These are phyloP conservation scores for Smithornis capensis DNA, from an alignment of 2,113 vertebrate genomes.

Conservation along the genomic window DNA sequence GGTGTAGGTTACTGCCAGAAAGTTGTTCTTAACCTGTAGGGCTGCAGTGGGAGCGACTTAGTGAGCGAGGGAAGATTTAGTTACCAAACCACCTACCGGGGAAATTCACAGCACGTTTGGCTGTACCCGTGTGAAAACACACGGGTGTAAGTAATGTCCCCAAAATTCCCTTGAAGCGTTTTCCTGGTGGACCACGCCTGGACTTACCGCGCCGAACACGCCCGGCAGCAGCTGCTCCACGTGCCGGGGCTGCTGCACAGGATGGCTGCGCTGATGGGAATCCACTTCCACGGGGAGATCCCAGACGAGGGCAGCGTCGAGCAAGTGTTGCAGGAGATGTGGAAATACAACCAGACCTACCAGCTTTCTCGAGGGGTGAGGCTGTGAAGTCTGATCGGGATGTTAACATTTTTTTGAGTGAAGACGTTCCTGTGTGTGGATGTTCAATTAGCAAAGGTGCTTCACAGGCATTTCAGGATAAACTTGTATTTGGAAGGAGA, in stretches of 20 bases:
- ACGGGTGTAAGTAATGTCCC: not conserved
- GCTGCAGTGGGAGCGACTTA: not conserved
- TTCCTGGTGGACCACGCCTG: conserved; percentile 94
- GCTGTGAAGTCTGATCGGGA: not conserved
- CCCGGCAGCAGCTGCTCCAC: conserved; percentile 84
- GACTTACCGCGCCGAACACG: conserved; percentile 81
- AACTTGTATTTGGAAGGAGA: not conserved
- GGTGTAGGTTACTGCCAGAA: not conserved
- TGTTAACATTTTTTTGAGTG: not conserved
- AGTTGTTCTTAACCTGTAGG: not conserved
- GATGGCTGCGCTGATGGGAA: conserved; percentile 88
- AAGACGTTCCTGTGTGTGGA: rapidly evolving
- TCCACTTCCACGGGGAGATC: conserved; percentile 85
- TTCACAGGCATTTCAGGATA: not conserved
- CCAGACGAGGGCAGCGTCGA: conserved; percentile 78
- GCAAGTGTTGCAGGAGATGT: conserved; percentile 87
- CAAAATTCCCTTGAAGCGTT: conserved; percentile 72
- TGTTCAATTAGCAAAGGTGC: not conserved
- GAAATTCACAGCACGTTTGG: not conserved
- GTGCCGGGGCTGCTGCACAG: conserved; percentile 85
- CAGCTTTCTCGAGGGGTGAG: conserved; percentile 88
- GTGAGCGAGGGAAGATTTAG: not conserved
- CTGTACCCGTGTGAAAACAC: rapidly evolving
- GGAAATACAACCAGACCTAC: conserved; percentile 97
- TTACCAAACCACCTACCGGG: not conserved